Percentiles rank a stretch among this genome's conserved stretches.
These are phyloP conservation scores for Callopanchax toddi DNA, from an alignment of 2,113 vertebrate species.

Conservation along the genomic window DNA sequence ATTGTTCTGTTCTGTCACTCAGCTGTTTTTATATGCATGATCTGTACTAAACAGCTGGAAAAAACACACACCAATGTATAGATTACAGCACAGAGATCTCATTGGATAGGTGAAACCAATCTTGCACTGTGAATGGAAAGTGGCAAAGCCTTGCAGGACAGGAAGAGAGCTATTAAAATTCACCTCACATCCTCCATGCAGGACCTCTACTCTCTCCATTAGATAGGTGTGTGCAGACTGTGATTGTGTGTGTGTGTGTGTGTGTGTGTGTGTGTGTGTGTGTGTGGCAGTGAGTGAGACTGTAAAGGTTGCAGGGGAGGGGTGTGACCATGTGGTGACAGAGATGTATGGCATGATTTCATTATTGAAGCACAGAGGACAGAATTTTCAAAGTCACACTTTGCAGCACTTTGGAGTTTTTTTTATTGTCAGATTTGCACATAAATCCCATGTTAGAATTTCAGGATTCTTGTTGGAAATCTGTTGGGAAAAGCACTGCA, in stretches of 20 bases:
- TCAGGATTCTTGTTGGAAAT: slow-evolving; percentile 1
- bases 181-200: slow-evolving; percentile 76
- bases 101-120: slow-evolving; percentile 60
- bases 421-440: slow-evolving; percentile 13
- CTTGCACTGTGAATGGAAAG: slow-evolving; percentile 58
- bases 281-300: slow-evolving; percentile 33
- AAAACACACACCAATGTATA: slow-evolving; percentile 18
- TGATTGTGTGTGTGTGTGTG: slow-evolving; percentile 43
- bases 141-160: slow-evolving; percentile 62
- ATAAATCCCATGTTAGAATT: neutral
- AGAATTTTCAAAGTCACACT: slow-evolving; percentile 67
- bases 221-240: slow-evolving; percentile 57
- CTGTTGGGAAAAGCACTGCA: too few relatives aligned
- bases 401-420: slow-evolving; percentile 26
- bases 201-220: slow-evolving; percentile 74
- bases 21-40: neutral
- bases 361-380: slow-evolving; percentile 65
- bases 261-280: slow-evolving; percentile 43
- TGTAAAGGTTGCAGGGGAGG: slow-evolving; percentile 61
- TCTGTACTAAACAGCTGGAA: slow-evolving; percentile 2
- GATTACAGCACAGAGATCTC: slow-evolving; percentile 44
- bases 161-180: slow-evolving; percentile 77
- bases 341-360: slow-evolving; percentile 73
- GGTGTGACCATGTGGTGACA: slow-evolving; percentile 73
- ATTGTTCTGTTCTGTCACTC: neutral